Base-by-base conservation (phyloP, 2,888 invertebrate species). In the Apoderus coryli region DNA sequence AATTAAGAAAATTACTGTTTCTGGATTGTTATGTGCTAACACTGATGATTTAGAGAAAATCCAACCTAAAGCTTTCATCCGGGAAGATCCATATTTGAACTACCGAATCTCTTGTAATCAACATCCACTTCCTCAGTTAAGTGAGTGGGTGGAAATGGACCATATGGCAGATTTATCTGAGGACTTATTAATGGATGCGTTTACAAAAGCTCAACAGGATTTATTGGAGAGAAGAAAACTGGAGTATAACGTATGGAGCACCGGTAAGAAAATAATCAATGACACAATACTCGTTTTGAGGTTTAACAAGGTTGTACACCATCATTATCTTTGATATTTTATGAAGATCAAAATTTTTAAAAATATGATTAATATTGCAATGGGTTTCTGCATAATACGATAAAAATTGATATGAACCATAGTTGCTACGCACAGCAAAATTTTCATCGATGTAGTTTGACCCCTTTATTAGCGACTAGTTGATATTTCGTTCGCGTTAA, bases 41-140 rank as follows among this genome's bases (percentile, higher is more conserved):
- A 74, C 78, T 2, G 72, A 76, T 28, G 65, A 66, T 16, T 60
- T 86, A 4, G 57, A 60, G 6, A 71, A 67, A 34, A 70, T 88
- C n/a, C 89, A 89, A 52, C 82, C 88, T 0, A 81, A 75, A 52
- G 80, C 80, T 0, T 85, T 89, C 48, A 75, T 89, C 14, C 74
- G 76, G 39, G 77, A 80, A 47, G 88, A 90, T 56, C 76, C 80
- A 14, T 89, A 77, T 53, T 59, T 89, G 72, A 81, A 80, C 50
- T 74, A 76, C 7, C 67, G 69, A 1, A 71, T 85, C 42, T 68
- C 70, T 27, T 86, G 85, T 50, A 67, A 73, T 6, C 80, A 81
- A 48, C 73, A 81, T 46, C 64, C 62, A 2, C 60, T 68, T 2
- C 61, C 84, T 3, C 75, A 79, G 37, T 50, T 84, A 3, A 57